A percentile compares a stretch with the other conserved stretches of the same genome.
Conservation (phyloP, 2,797 vertebrate species). For the Siniperca scherzeri region DNA sequence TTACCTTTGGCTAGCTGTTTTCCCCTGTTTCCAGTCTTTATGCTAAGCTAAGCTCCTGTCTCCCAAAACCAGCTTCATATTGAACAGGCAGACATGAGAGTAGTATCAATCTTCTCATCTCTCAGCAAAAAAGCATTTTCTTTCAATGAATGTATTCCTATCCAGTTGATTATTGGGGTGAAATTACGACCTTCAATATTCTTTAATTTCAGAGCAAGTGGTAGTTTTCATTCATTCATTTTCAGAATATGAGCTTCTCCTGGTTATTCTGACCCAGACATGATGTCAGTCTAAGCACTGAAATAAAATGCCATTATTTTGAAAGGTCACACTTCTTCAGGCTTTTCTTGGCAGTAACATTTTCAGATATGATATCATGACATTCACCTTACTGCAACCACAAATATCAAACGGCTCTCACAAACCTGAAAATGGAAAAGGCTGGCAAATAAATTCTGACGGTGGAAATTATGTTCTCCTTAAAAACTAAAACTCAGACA, state of each 20-base stretch:
- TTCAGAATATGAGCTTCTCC: slow-evolving; percentile 3
- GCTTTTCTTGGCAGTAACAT: slow-evolving; percentile 55
- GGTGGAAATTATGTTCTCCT: background rate
- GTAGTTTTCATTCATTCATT: slow-evolving; percentile 9
- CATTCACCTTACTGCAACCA: slow-evolving; percentile 30
- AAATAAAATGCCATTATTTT: slow-evolving; percentile 41
- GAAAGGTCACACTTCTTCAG: slow-evolving; percentile 58
- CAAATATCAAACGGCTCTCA: slow-evolving; percentile 52
- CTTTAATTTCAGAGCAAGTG: slow-evolving; percentile 11
- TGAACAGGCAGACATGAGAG: background rate
- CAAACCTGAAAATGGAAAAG: slow-evolving; percentile 10
- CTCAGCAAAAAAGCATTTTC: background rate
- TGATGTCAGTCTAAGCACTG: background rate
- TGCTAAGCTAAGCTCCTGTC: background rate
- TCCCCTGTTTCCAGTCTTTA: background rate
- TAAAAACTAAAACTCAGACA: background rate
- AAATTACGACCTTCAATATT: slow-evolving; percentile 10
- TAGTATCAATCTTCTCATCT: background rate
- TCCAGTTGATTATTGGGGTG: background rate
- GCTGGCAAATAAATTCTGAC: background rate
- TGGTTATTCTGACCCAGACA: slow-evolving; percentile 7
- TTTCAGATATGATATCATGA: slow-evolving; percentile 35
- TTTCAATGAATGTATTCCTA: background rate
- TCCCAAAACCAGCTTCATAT: background rate
- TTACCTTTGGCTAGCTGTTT: background rate